A percentile compares a stretch with the other conserved stretches of the same genome.
Evolutionary conservation across 1,140 invertebrate genomes (phyloP).

Genomic region (Heliothis virescens): DNA sequence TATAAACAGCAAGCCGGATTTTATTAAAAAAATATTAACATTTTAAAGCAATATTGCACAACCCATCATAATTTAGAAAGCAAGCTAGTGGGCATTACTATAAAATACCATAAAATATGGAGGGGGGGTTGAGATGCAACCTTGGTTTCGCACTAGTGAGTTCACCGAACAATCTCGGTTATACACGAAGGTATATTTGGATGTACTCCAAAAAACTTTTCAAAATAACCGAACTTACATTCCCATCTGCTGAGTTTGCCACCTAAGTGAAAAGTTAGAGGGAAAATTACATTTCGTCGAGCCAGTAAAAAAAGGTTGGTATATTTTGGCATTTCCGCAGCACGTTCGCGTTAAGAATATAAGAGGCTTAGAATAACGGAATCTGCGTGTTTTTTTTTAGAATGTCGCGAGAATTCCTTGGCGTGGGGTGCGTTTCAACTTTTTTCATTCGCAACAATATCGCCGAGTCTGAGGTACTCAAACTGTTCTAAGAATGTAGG

Average conservation of each 20-base stretch:
- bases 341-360: constrained; percentile 68
- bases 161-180: neutral
- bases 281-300: constrained; percentile 68
- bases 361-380: constrained; percentile 73
- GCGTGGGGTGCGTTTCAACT: constrained; percentile 52
- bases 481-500: neutral
- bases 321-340: constrained; percentile 56
- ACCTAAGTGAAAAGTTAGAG: constrained; percentile 77
- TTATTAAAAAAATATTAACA: constrained; percentile 44
- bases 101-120: constrained; percentile 42
- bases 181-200: constrained; percentile 57
- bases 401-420: constrained; percentile 48
- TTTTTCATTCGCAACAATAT: constrained; percentile 64
- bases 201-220: constrained; percentile 69
- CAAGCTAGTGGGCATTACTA: constrained; percentile 28
- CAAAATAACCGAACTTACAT: constrained; percentile 72
- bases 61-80: constrained; percentile 8
- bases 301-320: constrained; percentile 57
- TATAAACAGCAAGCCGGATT: constrained; percentile 15
- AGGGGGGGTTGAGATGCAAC: neutral
- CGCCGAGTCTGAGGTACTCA: constrained; percentile 9
- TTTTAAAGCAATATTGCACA: constrained; percentile 44
- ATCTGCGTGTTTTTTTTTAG: constrained; percentile 51
- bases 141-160: neutral
- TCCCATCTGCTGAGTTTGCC: constrained; percentile 58